A percentile compares a stretch with the other conserved stretches of the same genome.
Conservation (phyloP, 2,113 vertebrate genomes). For the Apodemus sylvaticus region DNA sequence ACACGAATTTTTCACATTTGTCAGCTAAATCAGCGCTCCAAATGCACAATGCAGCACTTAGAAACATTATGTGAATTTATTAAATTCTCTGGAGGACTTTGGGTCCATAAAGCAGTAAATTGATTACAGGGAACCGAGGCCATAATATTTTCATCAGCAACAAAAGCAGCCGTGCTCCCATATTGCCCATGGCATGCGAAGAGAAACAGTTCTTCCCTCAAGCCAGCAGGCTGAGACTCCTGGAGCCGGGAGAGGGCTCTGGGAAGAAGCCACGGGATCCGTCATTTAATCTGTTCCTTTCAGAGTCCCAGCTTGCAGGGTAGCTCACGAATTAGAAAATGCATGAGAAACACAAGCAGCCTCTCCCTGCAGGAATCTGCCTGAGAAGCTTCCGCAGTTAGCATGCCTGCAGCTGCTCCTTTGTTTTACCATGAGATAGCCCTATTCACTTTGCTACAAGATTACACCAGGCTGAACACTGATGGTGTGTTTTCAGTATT, state of each 20-base stretch:
- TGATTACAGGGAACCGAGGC: constrained; percentile 76
- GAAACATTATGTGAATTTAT: constrained; percentile 82
- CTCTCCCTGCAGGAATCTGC: background rate
- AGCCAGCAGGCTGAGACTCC: constrained; percentile 23
- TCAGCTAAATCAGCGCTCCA: constrained; percentile 79
- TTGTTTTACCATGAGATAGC: background rate
- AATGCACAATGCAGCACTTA: constrained; percentile 80
- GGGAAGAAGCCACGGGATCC: background rate
- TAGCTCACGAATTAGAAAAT: background rate
- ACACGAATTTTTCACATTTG: constrained; percentile 79
- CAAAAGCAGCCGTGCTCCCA: constrained; percentile 59
- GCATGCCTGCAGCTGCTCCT: background rate
- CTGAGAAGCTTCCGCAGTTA: background rate
- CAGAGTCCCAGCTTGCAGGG: background rate
- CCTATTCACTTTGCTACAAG: background rate
- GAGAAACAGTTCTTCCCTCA: constrained; percentile 24
- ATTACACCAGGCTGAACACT: background rate
- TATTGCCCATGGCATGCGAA: constrained; percentile 54
- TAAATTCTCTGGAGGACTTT: constrained; percentile 83
- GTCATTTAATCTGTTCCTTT: background rate
- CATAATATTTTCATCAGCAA: constrained; percentile 80
- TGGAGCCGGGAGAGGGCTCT: background rate
- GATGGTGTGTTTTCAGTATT: background rate
- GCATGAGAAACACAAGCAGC: background rate
- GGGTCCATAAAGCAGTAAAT: constrained; percentile 82